Evolutionary conservation across 2,888 invertebrate genomes (phyloP).

Genomic region (Cerastis rubricosa): DNA sequence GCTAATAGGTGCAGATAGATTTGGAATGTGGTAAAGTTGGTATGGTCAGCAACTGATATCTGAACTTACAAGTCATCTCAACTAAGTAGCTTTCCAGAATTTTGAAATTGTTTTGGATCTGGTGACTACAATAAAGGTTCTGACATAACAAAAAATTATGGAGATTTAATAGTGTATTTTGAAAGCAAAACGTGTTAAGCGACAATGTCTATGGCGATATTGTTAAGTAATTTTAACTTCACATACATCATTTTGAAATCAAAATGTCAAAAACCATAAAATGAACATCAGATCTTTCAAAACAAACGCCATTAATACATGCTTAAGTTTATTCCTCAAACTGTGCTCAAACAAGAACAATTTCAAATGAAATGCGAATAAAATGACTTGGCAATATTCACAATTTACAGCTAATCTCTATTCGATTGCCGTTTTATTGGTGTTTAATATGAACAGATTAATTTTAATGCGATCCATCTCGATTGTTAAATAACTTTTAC

Average conservation of each 20-base stretch:
- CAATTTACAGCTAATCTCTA: conserved; percentile 42
- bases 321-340: conserved; percentile 18
- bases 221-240: neutral
- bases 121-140: neutral
- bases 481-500: conserved; percentile 34
- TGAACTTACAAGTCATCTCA: neutral
- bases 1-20: conserved; percentile 34
- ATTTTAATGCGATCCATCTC: conserved; percentile 35
- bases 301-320: neutral
- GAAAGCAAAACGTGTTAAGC: neutral
- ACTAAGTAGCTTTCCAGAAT: neutral
- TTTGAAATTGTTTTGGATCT: neutral
- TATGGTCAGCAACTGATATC: neutral
- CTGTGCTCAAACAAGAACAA: conserved; percentile 28
- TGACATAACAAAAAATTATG: neutral
- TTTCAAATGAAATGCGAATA: conserved; percentile 31
- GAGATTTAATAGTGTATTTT: neutral
- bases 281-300: neutral
- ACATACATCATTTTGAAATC: neutral
- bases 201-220: neutral
- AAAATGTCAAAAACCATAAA: neutral
- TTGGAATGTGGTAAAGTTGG: neutral
- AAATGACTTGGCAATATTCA: conserved; percentile 42
- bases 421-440: conserved; percentile 45
- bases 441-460: conserved; percentile 43